phyloP scores from a whole-genome alignment of 2,888 invertebrate species.

The Cryptops parisi region DNA sequence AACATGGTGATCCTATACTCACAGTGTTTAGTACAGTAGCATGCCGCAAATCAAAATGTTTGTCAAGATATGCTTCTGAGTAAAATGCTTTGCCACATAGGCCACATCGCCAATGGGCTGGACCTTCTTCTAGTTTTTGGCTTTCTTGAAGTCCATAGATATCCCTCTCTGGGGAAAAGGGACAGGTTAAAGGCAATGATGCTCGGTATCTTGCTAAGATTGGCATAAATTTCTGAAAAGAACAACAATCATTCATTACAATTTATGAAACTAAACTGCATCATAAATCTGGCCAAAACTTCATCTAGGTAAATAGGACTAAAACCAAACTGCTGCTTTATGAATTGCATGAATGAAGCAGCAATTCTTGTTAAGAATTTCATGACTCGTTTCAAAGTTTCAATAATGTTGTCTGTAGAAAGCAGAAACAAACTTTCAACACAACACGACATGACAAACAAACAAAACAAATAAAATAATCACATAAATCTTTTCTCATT shows the following conservation, averaged over 20 bases:
- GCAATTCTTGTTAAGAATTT: too few relatives aligned
- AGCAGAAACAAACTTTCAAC: too few relatives aligned
- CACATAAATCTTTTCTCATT: too few relatives aligned
- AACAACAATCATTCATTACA: constrained; percentile 5
- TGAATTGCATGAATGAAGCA: too few relatives aligned
- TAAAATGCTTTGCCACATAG: constrained; percentile 84
- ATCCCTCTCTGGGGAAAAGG: constrained; percentile 73
- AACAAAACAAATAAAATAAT: neutral
- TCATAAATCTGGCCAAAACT: constrained; percentile 3
- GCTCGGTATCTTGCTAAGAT: constrained; percentile 78
- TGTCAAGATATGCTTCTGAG: constrained; percentile 70
- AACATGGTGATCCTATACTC: constrained; percentile 18
- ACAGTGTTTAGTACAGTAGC: constrained; percentile 70
- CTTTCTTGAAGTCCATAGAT: constrained; percentile 75
- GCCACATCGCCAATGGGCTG: constrained; percentile 80
- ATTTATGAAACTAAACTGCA: neutral
- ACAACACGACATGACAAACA: too few relatives aligned
- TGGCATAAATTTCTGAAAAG: constrained; percentile 62
- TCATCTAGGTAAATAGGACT: too few relatives aligned
- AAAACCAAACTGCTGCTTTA: too few relatives aligned
- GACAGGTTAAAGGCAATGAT: constrained; percentile 71
- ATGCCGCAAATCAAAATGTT: constrained; percentile 79
- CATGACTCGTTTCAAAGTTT: too few relatives aligned
- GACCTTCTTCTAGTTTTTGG: constrained; percentile 67
- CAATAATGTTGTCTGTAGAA: too few relatives aligned